phyloP scores from a whole-genome alignment of 2,888 invertebrate species.

The Drosophila demipolita region DNA sequence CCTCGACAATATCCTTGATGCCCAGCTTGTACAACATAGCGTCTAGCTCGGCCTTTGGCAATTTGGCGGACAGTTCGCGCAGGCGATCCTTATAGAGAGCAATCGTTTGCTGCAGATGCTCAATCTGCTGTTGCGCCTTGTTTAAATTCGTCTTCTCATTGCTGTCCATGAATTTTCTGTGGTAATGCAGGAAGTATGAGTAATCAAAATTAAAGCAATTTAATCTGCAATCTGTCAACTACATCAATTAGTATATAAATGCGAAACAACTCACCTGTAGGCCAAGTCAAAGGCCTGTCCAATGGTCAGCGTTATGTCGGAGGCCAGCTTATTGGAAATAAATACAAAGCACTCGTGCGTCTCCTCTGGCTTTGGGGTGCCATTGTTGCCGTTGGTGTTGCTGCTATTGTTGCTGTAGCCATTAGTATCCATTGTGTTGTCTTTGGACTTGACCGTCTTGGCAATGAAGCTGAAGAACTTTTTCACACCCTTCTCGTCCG shows the following conservation, averaged over 20 bases:
- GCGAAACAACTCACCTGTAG: constrained; percentile 88
- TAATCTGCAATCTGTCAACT: neutral
- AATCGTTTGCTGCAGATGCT: constrained; percentile 94
- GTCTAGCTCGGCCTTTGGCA: constrained; percentile 83
- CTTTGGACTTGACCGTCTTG: constrained; percentile 77
- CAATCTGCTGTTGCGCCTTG: constrained; percentile 94
- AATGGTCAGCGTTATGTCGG: constrained; percentile 98
- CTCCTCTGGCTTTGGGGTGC: constrained; percentile 86
- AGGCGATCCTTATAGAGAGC: constrained; percentile 92
- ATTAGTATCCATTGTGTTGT: constrained; percentile 50
- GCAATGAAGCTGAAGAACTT: constrained; percentile 91
- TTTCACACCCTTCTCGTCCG: constrained; percentile 99
- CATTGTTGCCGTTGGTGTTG: constrained; percentile 48
- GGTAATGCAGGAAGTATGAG: neutral
- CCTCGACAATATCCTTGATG: constrained; percentile 86
- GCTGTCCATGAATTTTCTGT: constrained; percentile 95
- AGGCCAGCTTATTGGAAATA: constrained; percentile 98
- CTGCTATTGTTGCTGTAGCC: constrained; percentile 41
- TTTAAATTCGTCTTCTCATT: constrained; percentile 95
- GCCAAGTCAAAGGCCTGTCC: constrained; percentile 99
- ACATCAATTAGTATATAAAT: neutral
- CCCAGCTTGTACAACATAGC: constrained; percentile 86
- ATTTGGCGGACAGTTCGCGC: constrained; percentile 87
- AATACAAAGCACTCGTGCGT: constrained; percentile 98
- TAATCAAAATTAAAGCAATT: neutral